Percentiles rank a stretch among this genome's conserved stretches.
phyloP scores from a whole-genome alignment of 2,888 invertebrate genomes.

The Eutolmus rufibarbis region DNA sequence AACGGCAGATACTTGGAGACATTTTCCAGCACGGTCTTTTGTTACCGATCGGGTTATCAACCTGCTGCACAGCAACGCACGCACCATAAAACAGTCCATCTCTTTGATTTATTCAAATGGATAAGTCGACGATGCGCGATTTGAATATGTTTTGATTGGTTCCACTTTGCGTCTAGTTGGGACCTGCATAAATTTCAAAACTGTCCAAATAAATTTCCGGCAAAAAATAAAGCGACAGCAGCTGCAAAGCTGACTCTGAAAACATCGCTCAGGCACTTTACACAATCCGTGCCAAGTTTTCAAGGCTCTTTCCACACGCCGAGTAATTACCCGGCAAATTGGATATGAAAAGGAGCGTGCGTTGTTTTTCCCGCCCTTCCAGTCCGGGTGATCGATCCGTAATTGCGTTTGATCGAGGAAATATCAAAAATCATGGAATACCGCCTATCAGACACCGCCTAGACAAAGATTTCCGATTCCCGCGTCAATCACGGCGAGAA shows the following conservation, averaged over 20 bases:
- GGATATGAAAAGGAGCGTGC: neutral
- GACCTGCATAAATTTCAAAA: neutral
- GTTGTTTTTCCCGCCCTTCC: neutral
- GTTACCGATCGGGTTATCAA: neutral
- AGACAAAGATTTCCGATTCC: slow-evolving; percentile 39
- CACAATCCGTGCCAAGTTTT: neutral
- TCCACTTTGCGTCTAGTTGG: neutral
- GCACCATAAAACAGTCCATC: neutral
- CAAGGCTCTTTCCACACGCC: neutral
- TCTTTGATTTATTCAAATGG: neutral
- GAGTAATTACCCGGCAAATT: neutral
- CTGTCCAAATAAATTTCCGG: neutral
- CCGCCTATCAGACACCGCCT: neutral
- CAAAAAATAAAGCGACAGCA: neutral
- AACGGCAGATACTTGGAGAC: neutral
- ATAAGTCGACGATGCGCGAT: neutral
- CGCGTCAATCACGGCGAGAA: slow-evolving; percentile 27
- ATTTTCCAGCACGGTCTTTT: neutral
- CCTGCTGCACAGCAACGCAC: neutral
- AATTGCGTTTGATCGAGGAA: neutral
- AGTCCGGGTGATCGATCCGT: neutral
- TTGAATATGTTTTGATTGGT: slow-evolving; percentile 30
- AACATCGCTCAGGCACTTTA: neutral
- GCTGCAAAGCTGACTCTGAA: neutral
- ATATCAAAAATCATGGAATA: neutral